Evolutionary conservation across 2,888 invertebrate genomes (phyloP), one percentile per base, ranked within the genome.

Genomic region (Epistrophe grossulariae): DNA sequence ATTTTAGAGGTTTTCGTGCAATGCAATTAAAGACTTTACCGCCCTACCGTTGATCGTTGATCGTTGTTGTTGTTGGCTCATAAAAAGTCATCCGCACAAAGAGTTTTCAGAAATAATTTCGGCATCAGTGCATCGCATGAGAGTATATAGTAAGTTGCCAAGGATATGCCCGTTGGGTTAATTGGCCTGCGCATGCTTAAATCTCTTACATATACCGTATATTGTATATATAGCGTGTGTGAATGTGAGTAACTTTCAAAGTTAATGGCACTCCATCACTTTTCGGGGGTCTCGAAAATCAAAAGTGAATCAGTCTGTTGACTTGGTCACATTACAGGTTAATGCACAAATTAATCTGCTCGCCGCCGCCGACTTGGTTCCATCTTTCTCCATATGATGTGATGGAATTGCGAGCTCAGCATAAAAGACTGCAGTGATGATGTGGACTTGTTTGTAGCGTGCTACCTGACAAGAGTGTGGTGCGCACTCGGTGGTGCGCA

Each of bases 301-400:
- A 87, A 87, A 87, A 87, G 87, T 87, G 87, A 87, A 87, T 87
- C 87, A 87, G 83, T 83, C 83, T 87, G 87, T 87, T 87, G 87
- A 87, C 87, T 87, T 83, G 87, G 87, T 83, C 87, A 87, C 87
- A 83, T 87, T 87, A 87, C 83, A 83, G 79, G 83, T 87, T 83
- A 87, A 87, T 87, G 87, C 79, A 79, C 87, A 87, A 87, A 87
- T 87, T 87, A 87, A 87, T 87, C 87, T 83, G 79, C 24, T 1
- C 24, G 3, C 76, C 60, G 79, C 2, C 24, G 3, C 76, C 60
- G 79, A 83, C 83, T 38, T 50, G 35, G 11, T 50, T 50, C 40
- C 38, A 74, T 79, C 78, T 59, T 57, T 57, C 40, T 3, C 1
- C 24, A 24, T n/a, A 24, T 50, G 57, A 28, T 43, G 24, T 13